Conservation (phyloP, 2,797 vertebrate genomes). For the Masticophis lateralis region DNA sequence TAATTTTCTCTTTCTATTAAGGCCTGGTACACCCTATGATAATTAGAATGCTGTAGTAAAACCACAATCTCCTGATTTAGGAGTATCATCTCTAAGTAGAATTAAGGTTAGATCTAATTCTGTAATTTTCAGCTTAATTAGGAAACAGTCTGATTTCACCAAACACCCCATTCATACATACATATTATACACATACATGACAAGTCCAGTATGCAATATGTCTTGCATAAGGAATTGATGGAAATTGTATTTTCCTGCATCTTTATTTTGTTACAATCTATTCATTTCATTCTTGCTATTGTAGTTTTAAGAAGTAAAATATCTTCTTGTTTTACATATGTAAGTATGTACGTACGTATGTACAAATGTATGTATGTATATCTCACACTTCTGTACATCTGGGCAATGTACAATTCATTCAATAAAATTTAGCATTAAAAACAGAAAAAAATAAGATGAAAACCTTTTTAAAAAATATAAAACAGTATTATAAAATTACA, state of each 20-base stretch:
- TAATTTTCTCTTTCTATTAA: not conserved
- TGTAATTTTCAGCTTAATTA: not conserved
- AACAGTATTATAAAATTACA: not conserved
- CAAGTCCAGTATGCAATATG: not conserved
- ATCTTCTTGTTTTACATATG: not conserved
- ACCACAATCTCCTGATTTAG: not conserved
- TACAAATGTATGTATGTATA: not conserved
- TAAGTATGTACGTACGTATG: not conserved
- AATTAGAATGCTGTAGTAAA: not conserved
- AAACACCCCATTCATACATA: not conserved
- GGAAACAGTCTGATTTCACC: not conserved
- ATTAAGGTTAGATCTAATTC: not conserved
- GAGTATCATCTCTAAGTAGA: not conserved
- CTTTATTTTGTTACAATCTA: not conserved
- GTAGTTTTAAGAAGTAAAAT: not conserved
- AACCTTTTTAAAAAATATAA: not conserved
- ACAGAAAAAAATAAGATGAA: not conserved
- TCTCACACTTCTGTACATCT: not conserved
- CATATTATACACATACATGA: not conserved
- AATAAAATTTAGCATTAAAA: not conserved
- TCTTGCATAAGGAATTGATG: not conserved
- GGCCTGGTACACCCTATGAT: not conserved
- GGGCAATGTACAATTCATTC: not conserved
- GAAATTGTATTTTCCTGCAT: not conserved
- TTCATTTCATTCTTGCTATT: not conserved